Percentiles rank a stretch among this genome's conserved stretches.
Conservation (phyloP, 2,888 invertebrate species). For the Melikaiella ostensackeni region DNA sequence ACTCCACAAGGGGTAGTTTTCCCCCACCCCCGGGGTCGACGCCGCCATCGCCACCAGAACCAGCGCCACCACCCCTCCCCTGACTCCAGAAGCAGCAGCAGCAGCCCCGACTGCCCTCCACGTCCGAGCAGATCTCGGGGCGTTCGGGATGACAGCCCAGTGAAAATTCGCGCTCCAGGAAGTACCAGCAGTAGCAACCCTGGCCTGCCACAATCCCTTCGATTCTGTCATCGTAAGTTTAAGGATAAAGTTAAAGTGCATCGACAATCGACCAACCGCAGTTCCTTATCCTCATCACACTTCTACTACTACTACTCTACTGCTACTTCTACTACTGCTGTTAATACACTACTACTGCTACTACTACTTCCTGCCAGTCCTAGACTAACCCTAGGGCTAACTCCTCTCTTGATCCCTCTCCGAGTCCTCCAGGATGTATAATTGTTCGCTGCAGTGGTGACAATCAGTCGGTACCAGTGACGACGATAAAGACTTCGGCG, state of each 20-base stretch:
- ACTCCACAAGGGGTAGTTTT: slow-evolving; percentile 44
- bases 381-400: neutral
- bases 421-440: neutral
- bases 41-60: slow-evolving; percentile 48
- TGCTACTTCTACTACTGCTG: neutral
- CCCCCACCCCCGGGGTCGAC: slow-evolving; percentile 50
- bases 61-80: slow-evolving; percentile 52
- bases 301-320: slow-evolving; percentile 21
- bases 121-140: slow-evolving; percentile 69
- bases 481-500: neutral
- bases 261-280: slow-evolving; percentile 16
- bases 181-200: slow-evolving; percentile 66
- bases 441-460: slow-evolving; percentile 17
- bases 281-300: slow-evolving; percentile 6
- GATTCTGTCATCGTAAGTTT: slow-evolving; percentile 77
- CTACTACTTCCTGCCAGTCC: neutral
- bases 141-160: slow-evolving; percentile 69
- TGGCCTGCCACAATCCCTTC: slow-evolving; percentile 77
- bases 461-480: slow-evolving; percentile 25
- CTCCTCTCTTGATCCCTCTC: too few species aligned
- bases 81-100: slow-evolving; percentile 52
- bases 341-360: too few species aligned
- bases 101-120: slow-evolving; percentile 65
- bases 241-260: slow-evolving; percentile 26
- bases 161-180: slow-evolving; percentile 66